Evolutionary conservation across 2,797 vertebrate species (phyloP).

Genomic region (Lerista edwardsae): DNA sequence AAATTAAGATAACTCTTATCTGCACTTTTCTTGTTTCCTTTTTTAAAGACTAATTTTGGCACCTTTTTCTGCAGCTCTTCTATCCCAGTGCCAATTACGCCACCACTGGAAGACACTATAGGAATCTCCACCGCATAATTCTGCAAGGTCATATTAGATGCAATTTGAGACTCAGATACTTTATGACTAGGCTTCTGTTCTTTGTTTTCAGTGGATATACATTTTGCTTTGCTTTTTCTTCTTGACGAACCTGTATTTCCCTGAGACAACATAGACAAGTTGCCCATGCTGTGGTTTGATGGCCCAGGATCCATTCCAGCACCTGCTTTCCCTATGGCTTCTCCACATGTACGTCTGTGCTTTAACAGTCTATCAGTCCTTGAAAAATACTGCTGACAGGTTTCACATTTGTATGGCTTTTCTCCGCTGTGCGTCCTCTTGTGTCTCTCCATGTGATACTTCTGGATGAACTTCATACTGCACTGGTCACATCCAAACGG

Average conservation of each 20-base stretch:
- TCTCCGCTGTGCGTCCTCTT: conserved; percentile 99
- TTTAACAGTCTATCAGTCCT: conserved; percentile 98
- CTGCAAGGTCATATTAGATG: conserved; percentile 83
- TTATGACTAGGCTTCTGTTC: conserved; percentile 90
- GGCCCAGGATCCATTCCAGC: conserved; percentile 86
- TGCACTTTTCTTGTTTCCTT: conserved; percentile 86
- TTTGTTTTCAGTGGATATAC: conserved; percentile 82
- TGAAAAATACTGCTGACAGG: conserved; percentile 99
- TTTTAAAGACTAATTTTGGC: conserved; percentile 94
- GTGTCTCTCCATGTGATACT: conserved; percentile 99
- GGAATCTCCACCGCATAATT: conserved; percentile 91
- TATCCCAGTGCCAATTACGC: conserved; percentile 81
- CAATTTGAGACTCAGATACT: conserved; percentile 79
- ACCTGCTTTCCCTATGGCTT: conserved; percentile 94
- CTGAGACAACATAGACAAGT: conserved; percentile 91
- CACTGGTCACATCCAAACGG: conserved; percentile 99
- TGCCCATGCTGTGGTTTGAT: conserved; percentile 84
- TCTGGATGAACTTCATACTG: conserved; percentile 99
- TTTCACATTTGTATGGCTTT: conserved; percentile 99
- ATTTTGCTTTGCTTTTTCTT: conserved; percentile 94
- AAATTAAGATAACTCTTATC: conserved; percentile 90
- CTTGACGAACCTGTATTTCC: conserved; percentile 93
- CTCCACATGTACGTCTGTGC: conserved; percentile 99
- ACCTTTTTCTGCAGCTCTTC: conserved; percentile 86
- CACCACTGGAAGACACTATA: conserved; percentile 82